A percentile compares a stretch with the other conserved stretches of the same genome.
Evolutionary conservation across 2,888 invertebrate species (phyloP).

Genomic region (Pristionchus arcanus): DNA sequence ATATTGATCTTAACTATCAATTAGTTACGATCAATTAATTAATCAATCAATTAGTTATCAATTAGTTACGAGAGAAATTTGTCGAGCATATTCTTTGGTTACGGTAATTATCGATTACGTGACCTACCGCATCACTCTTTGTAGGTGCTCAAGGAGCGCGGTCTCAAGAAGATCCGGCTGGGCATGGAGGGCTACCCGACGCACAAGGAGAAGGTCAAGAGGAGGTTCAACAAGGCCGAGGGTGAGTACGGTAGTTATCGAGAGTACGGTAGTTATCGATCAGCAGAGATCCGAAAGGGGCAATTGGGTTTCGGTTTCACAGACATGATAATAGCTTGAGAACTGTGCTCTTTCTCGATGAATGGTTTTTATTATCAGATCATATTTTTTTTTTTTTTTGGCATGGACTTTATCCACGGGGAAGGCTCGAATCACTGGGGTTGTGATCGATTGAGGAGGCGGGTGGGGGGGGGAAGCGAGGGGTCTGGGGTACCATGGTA

Average conservation of each 20-base stretch:
- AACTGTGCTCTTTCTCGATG: too few relatives aligned
- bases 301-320: too few relatives aligned
- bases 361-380: too few relatives aligned
- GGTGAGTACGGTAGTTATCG: constrained; percentile 63
- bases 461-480: too few relatives aligned
- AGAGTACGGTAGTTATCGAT: neutral
- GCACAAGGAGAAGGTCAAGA: constrained; percentile 98
- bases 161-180: constrained; percentile 96
- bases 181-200: constrained; percentile 99
- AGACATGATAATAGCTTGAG: too few relatives aligned
- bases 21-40: neutral
- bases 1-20: neutral
- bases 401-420: too few relatives aligned
- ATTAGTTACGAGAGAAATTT: too few relatives aligned
- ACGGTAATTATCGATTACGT: neutral
- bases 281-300: neutral
- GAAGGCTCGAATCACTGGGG: too few relatives aligned
- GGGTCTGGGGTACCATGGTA: too few relatives aligned
- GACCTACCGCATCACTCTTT: constrained; percentile 59
- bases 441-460: too few relatives aligned
- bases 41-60: neutral
- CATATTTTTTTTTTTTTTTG: too few relatives aligned
- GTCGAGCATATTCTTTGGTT: neutral
- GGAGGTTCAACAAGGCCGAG: constrained; percentile 94
- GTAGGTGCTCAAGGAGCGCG: constrained; percentile 94